These are phyloP conservation scores for Magallana nippona DNA, from an alignment of 2,888 invertebrate genomes.

Conservation along the genomic window DNA sequence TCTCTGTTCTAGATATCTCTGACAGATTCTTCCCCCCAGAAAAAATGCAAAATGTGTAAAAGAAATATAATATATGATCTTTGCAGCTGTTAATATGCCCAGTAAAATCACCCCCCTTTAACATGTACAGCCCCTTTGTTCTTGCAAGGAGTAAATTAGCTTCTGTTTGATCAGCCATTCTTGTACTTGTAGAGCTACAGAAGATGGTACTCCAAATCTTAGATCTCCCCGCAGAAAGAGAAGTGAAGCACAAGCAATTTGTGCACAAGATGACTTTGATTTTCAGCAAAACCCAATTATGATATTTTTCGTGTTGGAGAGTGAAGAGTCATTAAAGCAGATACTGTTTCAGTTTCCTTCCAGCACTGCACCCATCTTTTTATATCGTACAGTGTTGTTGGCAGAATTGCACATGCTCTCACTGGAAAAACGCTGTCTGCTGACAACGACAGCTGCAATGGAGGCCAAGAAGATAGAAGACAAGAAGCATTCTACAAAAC, in stretches of 20 bases:
- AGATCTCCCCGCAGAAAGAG: not conserved
- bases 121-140: constrained; percentile 16
- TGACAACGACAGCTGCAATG: constrained; percentile 19
- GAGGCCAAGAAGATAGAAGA: not conserved
- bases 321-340: constrained; percentile 20
- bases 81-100: constrained; percentile 5
- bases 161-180: constrained; percentile 26
- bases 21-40: not conserved
- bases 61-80: constrained; percentile 5
- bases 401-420: not conserved
- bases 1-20: no score
- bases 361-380: not conserved
- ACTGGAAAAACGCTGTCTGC: not conserved
- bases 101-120: not conserved
- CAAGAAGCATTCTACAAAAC: not conserved
- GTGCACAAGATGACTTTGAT: constrained; percentile 20
- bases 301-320: constrained; percentile 11
- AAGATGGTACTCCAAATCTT: constrained; percentile 22
- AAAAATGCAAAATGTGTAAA: not conserved
- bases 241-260: constrained; percentile 9
- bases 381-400: not conserved
- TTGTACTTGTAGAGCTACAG: constrained; percentile 14
- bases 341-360: constrained; percentile 8
- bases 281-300: constrained; percentile 18
- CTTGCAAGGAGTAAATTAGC: constrained; percentile 10